Conservation (phyloP, 1,140 invertebrate species). For the Sminthurinus signatus region DNA sequence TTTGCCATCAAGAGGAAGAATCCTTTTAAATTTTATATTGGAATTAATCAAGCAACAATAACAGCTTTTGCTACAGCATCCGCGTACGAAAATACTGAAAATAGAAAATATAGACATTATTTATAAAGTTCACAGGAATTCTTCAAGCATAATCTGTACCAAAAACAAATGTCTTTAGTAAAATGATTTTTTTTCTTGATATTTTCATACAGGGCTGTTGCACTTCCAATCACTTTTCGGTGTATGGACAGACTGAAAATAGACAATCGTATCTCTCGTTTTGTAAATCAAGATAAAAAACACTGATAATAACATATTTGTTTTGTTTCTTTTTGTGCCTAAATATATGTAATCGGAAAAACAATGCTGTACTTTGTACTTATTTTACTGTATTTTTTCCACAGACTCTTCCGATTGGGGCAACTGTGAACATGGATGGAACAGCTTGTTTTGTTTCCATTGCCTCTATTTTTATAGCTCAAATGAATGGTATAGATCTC, state of each 20-base stretch:
- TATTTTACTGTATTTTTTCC: too few species aligned
- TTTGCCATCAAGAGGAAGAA: constrained; percentile 76
- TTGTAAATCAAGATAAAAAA: constrained; percentile 55
- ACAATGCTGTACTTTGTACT: too few species aligned
- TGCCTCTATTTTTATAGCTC: constrained; percentile 84
- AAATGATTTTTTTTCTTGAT: not conserved
- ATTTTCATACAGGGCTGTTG: constrained; percentile 65
- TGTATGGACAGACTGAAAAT: constrained; percentile 86
- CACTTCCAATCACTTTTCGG: constrained; percentile 86
- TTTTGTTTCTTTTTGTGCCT: too few species aligned
- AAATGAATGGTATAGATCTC: constrained; percentile 75
- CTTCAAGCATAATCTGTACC: too few species aligned
- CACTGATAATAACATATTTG: too few species aligned
- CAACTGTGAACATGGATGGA: constrained; percentile 59
- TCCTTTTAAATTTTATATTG: constrained; percentile 78
- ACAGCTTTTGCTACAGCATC: constrained; percentile 90
- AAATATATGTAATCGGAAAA: too few species aligned
- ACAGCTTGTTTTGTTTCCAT: constrained; percentile 84
- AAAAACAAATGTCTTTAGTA: too few species aligned
- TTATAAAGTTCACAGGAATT: too few species aligned
- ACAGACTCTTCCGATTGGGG: constrained; percentile 67
- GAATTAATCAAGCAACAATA: constrained; percentile 74
- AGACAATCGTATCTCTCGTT: constrained; percentile 81
- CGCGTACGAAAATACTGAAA: constrained; percentile 65
- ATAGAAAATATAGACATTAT: too few species aligned